Evolutionary conservation across 2,797 vertebrate species (phyloP), one percentile per base, ranked within the genome.

Genomic region (Mus caroli): DNA sequence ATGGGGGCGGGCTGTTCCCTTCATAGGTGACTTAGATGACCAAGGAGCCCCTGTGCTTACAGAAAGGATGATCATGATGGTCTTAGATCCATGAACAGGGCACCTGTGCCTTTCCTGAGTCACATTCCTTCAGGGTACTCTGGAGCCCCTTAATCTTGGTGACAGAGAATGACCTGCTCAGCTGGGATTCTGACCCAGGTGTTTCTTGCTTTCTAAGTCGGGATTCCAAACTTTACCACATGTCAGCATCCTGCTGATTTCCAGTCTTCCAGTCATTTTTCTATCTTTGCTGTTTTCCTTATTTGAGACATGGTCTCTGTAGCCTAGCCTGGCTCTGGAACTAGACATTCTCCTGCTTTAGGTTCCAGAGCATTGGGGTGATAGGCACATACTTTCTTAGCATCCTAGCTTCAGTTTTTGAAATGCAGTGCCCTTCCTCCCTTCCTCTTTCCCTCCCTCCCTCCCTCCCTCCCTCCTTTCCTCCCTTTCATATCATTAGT

Each of bases 1-100:
- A 0, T 0, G 9, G 64, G 71, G 52, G 3, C n/a, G 17, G 31
- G 43, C 46, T 37, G 19, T n/a, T 37, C 40, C 1, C 69, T 15
- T 12, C 5, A 11, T 2, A 37, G 40, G 52, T 79, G 26, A 64
- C 50, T 62, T 56, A 54, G 13, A 1, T 79, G 77, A 52, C 14
- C 54, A 84, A 62, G 0, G 34, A 14, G 24, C 37, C 34, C 40
- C 60, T 4, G 31, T 50, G 83, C 86, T 17, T 67, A 26, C 50
- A 71, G 76, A 75, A 56, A 54, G 52, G 31, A 58, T 91, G 64
- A 12, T 9, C 73, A 24, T 24, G 69, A 80, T 2, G 0, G 34
- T 75, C 31, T 17, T 56, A 50, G 40, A 31, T 14, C 24, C 37
- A 20, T 58, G 52, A 58, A 20, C 17, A 71, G 64, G 34, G 22